A percentile compares a stretch with the other conserved stretches of the same genome.
Conservation (phyloP, 2,797 vertebrate genomes). For the Anguilla obscura region DNA sequence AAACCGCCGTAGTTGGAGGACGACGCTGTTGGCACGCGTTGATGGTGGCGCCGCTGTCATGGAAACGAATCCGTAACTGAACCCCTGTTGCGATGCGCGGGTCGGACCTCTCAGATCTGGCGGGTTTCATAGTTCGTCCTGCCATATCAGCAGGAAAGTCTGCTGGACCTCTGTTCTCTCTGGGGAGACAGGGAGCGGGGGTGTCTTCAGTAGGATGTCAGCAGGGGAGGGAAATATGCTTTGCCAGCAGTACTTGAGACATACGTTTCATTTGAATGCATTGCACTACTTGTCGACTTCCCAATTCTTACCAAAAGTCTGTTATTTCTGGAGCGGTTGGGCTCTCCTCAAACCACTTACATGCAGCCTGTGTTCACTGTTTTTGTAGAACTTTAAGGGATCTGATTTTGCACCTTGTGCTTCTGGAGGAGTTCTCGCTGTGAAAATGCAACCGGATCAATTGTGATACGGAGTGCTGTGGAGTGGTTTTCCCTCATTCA, state of each 20-base stretch:
- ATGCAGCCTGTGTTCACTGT: not conserved
- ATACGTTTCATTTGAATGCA: not conserved
- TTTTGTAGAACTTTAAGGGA: not conserved
- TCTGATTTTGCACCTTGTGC: not conserved
- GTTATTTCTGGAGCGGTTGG: not conserved
- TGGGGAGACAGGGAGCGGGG: not conserved
- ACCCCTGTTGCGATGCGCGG: not conserved
- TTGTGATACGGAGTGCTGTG: not conserved
- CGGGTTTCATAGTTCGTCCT: not conserved
- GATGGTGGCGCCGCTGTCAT: not conserved
- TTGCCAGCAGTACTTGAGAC: not conserved
- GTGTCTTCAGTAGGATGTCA: not conserved
- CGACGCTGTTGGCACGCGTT: not conserved
- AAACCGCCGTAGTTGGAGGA: not conserved
- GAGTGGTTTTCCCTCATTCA: not conserved
- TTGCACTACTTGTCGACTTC: not conserved
- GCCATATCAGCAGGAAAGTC: not conserved
- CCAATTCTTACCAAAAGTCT: not conserved
- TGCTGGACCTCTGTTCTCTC: not conserved
- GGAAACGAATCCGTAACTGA: not conserved
- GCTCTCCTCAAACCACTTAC: not conserved
- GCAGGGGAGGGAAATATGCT: not conserved
- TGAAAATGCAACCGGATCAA: not conserved
- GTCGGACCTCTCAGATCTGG: not conserved
- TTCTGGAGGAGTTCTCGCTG: not conserved